Evolutionary conservation across 1,140 invertebrate species (phyloP).

Genomic region (Hetaerina americana): DNA sequence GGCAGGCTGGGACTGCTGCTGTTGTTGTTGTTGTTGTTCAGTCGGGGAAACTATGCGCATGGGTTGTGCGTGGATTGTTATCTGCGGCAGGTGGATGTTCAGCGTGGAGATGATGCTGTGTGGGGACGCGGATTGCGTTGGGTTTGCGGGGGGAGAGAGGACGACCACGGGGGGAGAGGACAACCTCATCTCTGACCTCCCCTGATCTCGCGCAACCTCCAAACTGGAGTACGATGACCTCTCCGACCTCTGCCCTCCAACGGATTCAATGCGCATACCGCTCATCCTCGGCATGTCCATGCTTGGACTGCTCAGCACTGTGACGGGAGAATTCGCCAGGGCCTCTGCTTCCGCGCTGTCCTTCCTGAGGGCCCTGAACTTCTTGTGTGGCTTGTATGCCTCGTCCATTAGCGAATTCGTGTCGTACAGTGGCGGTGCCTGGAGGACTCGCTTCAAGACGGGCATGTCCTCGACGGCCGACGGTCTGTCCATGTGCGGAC

Average conservation of each 20-base stretch:
- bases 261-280: too few species aligned
- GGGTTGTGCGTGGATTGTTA: background rate
- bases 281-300: background rate
- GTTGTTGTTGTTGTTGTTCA: too few species aligned
- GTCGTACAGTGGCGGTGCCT: slow-evolving; percentile 79
- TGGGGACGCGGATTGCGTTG: slow-evolving; percentile 5
- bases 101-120: slow-evolving; percentile 10
- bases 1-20: slow-evolving; percentile 21
- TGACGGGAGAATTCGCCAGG: slow-evolving; percentile 7
- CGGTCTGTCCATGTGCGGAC: background rate
- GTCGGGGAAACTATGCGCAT: background rate
- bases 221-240: background rate
- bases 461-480: slow-evolving; percentile 75
- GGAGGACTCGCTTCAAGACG: slow-evolving; percentile 76
- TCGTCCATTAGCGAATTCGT: slow-evolving; percentile 85
- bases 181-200: background rate
- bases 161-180: slow-evolving; percentile 24
- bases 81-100: background rate
- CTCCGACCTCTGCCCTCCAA: too few species aligned
- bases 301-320: background rate
- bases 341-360: slow-evolving; percentile 64
- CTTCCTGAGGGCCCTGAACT: slow-evolving; percentile 70
- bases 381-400: slow-evolving; percentile 89
- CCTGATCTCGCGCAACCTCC: background rate
- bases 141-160: slow-evolving; percentile 20